Base-by-base conservation (phyloP, 2,797 vertebrate genomes). In the Mallotus villosus region DNA sequence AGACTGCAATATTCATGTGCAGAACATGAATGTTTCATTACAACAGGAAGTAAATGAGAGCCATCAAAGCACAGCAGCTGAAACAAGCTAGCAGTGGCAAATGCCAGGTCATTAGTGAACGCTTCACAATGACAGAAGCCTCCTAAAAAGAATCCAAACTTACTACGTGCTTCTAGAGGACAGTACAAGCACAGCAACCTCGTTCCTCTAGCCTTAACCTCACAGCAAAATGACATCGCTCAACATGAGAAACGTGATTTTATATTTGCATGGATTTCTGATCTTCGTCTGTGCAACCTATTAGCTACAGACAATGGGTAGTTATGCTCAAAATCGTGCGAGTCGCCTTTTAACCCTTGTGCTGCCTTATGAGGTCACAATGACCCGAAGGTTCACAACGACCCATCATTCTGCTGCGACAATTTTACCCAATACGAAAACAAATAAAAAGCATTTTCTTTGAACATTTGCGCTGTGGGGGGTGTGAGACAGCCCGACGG, bases 1-100 rank as follows among this genome's bases (percentile, higher is more conserved):
- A 65, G 37, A 65, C 37, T 65, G 37, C 21, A 65, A 65, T 65
- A 65, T 49, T 65, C 37, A 49, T 49, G n/a, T 14, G 34, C 21
- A 11, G 55, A 69, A 59, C 55, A 3, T 69, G 17, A 59, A 22
- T 68, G 51, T 60, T 59, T 37, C 17, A 68, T 37, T 21, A 21
- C 17, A 59, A 34, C 19, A 37, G 55, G 27, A 53, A 17, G 19
- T 11, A 68, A n/a, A 65, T 21, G n/a, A 9, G 51, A 57, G 25
- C 8, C 19, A 58, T 58, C 53, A 25, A 65, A 60, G 63, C 63
- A 41, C n/a, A 21, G 21, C n/a, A 21, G 21, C 22, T 65, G 51
- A 5, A 55, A n/a, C 32, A 65, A 46, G 34, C 63, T 34, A 41
- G 34, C 32, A n/a, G 32, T 65, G 34, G 34, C 19, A 55, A 55